A percentile compares a stretch with the other conserved stretches of the same genome.
phyloP scores from a whole-genome alignment of 1,140 invertebrate genomes.

The Oscheius sp. region DNA sequence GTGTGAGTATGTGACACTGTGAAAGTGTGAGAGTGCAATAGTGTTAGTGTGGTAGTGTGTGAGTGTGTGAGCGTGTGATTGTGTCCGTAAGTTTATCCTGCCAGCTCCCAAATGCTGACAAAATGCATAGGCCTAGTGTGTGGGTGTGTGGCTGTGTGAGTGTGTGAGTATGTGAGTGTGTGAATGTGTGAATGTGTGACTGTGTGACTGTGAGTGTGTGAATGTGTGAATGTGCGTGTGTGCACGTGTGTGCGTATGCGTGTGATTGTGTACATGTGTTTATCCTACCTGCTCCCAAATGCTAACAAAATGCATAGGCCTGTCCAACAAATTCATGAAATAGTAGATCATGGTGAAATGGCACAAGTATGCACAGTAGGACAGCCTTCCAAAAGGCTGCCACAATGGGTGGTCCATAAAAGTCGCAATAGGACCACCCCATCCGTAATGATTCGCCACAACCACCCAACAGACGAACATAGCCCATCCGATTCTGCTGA shows the following conservation, averaged over 20 bases:
- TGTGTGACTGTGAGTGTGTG: too few relatives aligned
- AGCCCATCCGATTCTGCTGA: conserved; percentile 33
- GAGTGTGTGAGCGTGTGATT: too few relatives aligned
- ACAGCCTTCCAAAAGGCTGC: conserved; percentile 29
- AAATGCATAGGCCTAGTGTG: conserved; percentile 28
- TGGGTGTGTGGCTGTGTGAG: too few relatives aligned
- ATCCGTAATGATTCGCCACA: conserved; percentile 27
- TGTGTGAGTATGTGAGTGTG: too few relatives aligned
- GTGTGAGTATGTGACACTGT: too few relatives aligned
- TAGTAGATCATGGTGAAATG: conserved; percentile 21
- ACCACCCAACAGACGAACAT: conserved; percentile 35
- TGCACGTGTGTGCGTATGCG: too few relatives aligned
- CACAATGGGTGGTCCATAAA: conserved; percentile 33
- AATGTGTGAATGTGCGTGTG: too few relatives aligned
- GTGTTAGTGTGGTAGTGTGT: too few relatives aligned
- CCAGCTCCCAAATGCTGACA: background rate
- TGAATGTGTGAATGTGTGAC: too few relatives aligned
- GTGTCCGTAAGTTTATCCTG: background rate
- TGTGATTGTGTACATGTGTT: background rate
- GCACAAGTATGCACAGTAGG: conserved; percentile 30
- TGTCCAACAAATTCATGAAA: conserved; percentile 17
- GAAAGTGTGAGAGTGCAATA: too few relatives aligned
- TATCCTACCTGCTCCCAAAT: background rate
- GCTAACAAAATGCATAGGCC: conserved; percentile 23
- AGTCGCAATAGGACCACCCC: conserved; percentile 31